These are phyloP conservation scores for Tympanoctomys barrerae DNA, from an alignment of 2,797 vertebrate genomes.

Conservation along the genomic window DNA sequence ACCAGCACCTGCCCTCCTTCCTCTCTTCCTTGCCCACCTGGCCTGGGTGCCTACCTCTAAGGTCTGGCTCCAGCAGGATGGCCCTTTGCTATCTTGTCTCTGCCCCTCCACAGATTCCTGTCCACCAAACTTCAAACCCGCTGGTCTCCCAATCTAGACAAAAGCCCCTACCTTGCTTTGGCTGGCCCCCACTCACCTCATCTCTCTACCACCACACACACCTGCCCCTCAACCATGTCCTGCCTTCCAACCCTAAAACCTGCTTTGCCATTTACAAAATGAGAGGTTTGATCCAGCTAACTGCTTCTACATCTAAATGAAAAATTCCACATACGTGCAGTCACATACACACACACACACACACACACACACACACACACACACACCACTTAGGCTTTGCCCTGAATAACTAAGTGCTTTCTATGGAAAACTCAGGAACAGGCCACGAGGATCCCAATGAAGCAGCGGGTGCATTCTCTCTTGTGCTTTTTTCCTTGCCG, in stretches of 20 bases:
- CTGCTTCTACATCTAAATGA: not conserved
- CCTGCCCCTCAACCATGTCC: not conserved
- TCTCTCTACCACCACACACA: not conserved
- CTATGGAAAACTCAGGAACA: constrained; percentile 73
- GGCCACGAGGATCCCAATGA: constrained; percentile 51
- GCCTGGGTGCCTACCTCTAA: not conserved
- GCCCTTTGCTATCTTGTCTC: not conserved
- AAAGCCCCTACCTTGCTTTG: not conserved
- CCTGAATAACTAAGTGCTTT: constrained; percentile 78
- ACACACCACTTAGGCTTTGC: constrained; percentile 56
- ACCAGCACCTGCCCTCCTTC: not conserved
- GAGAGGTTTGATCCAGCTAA: not conserved
- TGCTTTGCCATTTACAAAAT: not conserved
- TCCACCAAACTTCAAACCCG: not conserved
- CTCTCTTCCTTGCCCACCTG: not conserved
- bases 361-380: not conserved
- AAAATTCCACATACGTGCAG: not conserved
- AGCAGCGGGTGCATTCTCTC: constrained; percentile 79
- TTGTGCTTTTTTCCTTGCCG: constrained; percentile 73
- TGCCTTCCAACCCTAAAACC: not conserved
- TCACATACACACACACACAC: not conserved
- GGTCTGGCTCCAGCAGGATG: not conserved
- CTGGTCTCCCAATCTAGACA: not conserved
- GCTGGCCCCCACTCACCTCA: not conserved
- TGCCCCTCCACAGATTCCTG: not conserved